Percentiles rank a stretch among this genome's conserved stretches.
Evolutionary conservation across 2,113 vertebrate genomes (phyloP).

Genomic region (Neofelis nebulosa): DNA sequence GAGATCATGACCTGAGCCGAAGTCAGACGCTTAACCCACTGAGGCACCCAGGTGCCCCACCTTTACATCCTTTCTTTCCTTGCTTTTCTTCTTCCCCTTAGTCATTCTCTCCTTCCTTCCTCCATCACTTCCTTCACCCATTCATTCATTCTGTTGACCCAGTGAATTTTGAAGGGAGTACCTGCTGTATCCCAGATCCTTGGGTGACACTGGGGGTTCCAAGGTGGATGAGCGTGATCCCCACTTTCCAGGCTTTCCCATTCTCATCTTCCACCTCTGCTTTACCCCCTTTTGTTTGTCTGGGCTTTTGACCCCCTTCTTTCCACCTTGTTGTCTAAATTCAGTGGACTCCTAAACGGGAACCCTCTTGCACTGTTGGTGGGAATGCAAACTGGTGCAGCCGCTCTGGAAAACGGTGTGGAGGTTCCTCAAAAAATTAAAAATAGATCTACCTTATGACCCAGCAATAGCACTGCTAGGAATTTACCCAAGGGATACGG

Average conservation of each 20-base stretch:
- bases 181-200: background rate
- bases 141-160: background rate
- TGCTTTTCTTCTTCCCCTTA: background rate
- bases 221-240: accelerated
- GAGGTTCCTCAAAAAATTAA: too few species aligned
- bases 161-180: background rate
- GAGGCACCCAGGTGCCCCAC: too few species aligned
- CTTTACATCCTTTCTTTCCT: background rate
- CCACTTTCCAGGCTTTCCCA: background rate
- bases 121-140: background rate
- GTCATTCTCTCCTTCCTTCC: background rate
- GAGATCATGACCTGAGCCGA: too few species aligned
- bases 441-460: too few species aligned
- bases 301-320: background rate
- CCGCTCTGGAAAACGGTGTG: too few species aligned
- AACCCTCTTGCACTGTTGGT: too few species aligned
- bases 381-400: too few species aligned
- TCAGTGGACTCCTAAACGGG: background rate
- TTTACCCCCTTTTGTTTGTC: background rate
- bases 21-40: too few species aligned
- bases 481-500: too few species aligned
- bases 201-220: background rate
- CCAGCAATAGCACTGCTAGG: too few species aligned
- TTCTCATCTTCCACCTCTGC: background rate
- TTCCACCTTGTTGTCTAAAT: background rate